Evolutionary conservation across 2,113 vertebrate species (phyloP), one percentile per base, ranked within the genome.

Genomic region (Dipodomys stephensi): DNA sequence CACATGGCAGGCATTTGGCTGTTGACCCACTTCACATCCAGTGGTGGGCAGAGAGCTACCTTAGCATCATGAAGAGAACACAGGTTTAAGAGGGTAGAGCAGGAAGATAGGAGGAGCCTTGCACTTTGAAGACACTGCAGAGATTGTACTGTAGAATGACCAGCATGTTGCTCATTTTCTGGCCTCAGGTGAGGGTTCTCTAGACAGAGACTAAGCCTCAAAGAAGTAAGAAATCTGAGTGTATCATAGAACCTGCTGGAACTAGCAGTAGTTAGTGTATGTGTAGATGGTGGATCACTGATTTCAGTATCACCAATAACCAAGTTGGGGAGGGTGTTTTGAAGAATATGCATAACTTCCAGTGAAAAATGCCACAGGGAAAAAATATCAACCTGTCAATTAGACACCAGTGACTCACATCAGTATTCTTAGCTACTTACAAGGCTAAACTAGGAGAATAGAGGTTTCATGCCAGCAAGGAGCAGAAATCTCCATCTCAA

Each of bases 131-230:
- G 67, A 68, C 39, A 85, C 64, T 49, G 7, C 49, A 49, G 49
- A 49, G 49, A 49, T 49, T 49, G 49, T 12, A 49, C 49, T 49
- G 49, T 49, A 49, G 8, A 49, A 49, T 49, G 49, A 49, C 49
- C 49, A 49, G 49, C 49, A 49, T 49, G 49, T 49, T 49, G 49
- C 49, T 49, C 49, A 39, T 69, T 85, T 35, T 64, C 19, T 44
- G 46, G 44, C 81, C 25, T 28, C 62, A 53, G 9, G 49, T 92
- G 87, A 74, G 49, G 78, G 57, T 87, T 87, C 65, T 19, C 44
- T 89, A 20, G 2, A 87, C 82, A 94, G 72, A 83, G 44, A 46
- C 19, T 19, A 79, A 86, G n/a, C 78, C 27, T 81, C n/a, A 74
- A 60, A 79, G 72, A 57, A 64, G 60, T 49, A 49, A n/a, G 62